Conservation (phyloP, 2,113 vertebrate species). For the Silurus meridionalis region DNA sequence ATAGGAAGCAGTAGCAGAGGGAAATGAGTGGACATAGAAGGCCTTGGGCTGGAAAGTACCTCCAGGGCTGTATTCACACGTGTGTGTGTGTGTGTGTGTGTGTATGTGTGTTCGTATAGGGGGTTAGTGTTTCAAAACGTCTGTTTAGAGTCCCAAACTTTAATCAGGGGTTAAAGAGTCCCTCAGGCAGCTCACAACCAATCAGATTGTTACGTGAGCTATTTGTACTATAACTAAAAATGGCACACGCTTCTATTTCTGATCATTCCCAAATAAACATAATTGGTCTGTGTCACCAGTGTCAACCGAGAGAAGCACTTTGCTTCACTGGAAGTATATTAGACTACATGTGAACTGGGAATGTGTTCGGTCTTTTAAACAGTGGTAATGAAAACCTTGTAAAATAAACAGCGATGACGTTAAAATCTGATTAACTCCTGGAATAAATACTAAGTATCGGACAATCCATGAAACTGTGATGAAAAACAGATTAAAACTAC, state of each 20-base stretch:
- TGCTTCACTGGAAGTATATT: background rate
- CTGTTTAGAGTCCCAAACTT: slow-evolving; percentile 76
- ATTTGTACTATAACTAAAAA: slow-evolving; percentile 31
- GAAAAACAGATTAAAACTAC: background rate
- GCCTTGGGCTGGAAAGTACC: slow-evolving; percentile 75
- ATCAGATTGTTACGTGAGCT: slow-evolving; percentile 52
- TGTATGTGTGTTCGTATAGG: slow-evolving; percentile 47
- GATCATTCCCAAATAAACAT: slow-evolving; percentile 28
- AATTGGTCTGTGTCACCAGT: slow-evolving; percentile 10
- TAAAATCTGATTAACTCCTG: background rate
- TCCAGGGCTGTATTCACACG: slow-evolving; percentile 27
- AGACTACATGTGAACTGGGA: background rate
- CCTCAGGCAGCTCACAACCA: slow-evolving; percentile 80
- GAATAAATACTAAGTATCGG: background rate
- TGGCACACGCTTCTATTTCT: slow-evolving; percentile 24
- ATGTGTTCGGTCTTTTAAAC: background rate
- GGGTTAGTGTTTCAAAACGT: slow-evolving; percentile 81
- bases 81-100: background rate
- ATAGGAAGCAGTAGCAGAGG: slow-evolving; percentile 89
- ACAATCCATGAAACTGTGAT: background rate
- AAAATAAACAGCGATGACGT: background rate
- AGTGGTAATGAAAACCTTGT: background rate
- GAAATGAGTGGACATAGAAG: slow-evolving; percentile 89
- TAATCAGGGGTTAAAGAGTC: slow-evolving; percentile 97
- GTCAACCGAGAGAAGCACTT: background rate